These are phyloP conservation scores for Hirtodrosophila duncani DNA, from an alignment of 2,888 invertebrate genomes.

Conservation along the genomic window DNA sequence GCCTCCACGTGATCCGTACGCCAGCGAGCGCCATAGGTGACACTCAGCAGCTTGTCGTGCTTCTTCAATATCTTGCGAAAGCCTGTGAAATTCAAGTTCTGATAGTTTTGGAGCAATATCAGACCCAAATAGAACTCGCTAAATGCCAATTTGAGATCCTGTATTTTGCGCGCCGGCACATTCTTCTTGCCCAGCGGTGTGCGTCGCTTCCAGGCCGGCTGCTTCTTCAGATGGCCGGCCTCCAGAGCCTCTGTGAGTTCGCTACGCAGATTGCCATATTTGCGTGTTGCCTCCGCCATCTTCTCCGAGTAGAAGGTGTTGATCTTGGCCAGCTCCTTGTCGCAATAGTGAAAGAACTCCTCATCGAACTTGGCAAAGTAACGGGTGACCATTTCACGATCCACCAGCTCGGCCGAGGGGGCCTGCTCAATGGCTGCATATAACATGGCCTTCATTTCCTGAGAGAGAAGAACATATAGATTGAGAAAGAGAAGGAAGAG, in stretches of 20 bases:
- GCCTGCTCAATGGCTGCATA: slow-evolving; percentile 88
- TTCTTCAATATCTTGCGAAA: slow-evolving; percentile 94
- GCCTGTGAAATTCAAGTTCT: slow-evolving; percentile 92
- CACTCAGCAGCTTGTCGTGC: slow-evolving; percentile 88
- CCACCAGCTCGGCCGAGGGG: slow-evolving; percentile 86
- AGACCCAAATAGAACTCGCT: slow-evolving; percentile 93
- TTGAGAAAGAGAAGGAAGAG: background rate
- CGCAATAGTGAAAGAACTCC: slow-evolving; percentile 90
- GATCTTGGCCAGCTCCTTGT: slow-evolving; percentile 91
- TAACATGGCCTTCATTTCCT: slow-evolving; percentile 91
- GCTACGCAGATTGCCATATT: slow-evolving; percentile 85
- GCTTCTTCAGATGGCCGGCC: slow-evolving; percentile 77
- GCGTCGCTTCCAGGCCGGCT: slow-evolving; percentile 76
- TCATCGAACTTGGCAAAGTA: slow-evolving; percentile 90
- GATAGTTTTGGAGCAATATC: slow-evolving; percentile 91
- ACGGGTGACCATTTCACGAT: slow-evolving; percentile 84
- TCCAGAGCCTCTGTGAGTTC: slow-evolving; percentile 82
- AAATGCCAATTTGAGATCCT: slow-evolving; percentile 91
- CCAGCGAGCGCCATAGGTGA: slow-evolving; percentile 88
- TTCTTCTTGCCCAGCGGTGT: slow-evolving; percentile 77
- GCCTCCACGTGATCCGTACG: slow-evolving; percentile 87
- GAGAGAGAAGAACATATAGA: slow-evolving; percentile 3
- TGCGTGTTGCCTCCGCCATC: slow-evolving; percentile 91
- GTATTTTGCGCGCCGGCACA: slow-evolving; percentile 84
- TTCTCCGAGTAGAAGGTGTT: slow-evolving; percentile 94